Evolutionary conservation across 2,797 vertebrate species (phyloP).

Genomic region (Periparus ater): DNA sequence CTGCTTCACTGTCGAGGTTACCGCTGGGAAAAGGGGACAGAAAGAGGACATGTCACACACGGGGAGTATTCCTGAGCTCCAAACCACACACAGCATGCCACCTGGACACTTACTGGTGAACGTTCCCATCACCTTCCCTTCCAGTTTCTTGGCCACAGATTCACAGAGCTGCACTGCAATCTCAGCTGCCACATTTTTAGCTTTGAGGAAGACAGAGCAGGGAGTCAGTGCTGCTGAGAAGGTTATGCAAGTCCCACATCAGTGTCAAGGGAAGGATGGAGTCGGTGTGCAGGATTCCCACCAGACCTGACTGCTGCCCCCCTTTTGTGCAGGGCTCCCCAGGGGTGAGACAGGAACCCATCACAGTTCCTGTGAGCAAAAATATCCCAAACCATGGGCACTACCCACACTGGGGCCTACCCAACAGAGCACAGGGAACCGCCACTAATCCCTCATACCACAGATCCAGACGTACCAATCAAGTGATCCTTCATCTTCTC

Average conservation of each 20-base stretch:
- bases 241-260: rapidly evolving
- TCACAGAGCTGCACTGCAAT: slow-evolving; percentile 93
- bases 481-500: slow-evolving; percentile 98
- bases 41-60: rapidly evolving
- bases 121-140: slow-evolving; percentile 99
- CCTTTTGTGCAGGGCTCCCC: rapidly evolving
- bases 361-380: neutral
- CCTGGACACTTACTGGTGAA: slow-evolving; percentile 90
- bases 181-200: slow-evolving; percentile 97
- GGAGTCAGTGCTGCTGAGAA: neutral
- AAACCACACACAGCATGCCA: neutral
- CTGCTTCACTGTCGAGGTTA: slow-evolving; percentile 95
- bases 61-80: rapidly evolving
- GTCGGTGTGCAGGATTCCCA: neutral
- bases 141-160: slow-evolving; percentile 95
- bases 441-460: rapidly evolving
- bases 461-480: slow-evolving; percentile 77
- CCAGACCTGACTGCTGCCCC: rapidly evolving
- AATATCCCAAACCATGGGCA: rapidly evolving
- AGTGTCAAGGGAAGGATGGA: rapidly evolving
- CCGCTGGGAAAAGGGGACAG: slow-evolving; percentile 76
- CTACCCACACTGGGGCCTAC: too few species aligned
- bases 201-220: slow-evolving; percentile 53
- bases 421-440: neutral
- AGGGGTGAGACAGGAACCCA: neutral